Conservation (phyloP, 2,888 invertebrate genomes). For the Pterostichus madidus region DNA sequence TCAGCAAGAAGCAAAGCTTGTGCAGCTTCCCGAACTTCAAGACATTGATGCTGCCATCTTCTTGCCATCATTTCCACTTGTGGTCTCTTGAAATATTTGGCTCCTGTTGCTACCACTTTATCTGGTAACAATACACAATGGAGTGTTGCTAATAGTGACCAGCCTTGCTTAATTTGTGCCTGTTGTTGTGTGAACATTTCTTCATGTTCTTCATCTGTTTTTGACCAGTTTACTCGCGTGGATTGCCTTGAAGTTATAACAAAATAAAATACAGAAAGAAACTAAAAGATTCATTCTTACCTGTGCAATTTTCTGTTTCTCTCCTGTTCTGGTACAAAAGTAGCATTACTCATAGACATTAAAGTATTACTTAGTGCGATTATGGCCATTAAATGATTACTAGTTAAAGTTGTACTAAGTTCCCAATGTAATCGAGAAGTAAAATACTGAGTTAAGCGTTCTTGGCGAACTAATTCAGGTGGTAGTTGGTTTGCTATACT, state of each 20-base stretch:
- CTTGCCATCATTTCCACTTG: conserved; percentile 98
- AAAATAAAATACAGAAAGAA: background rate
- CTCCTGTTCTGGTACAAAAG: conserved; percentile 94
- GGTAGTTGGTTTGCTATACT: conserved; percentile 80
- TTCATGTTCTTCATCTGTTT: conserved; percentile 89
- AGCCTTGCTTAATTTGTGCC: conserved; percentile 97
- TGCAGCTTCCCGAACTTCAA: conserved; percentile 97
- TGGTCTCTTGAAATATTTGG: conserved; percentile 93
- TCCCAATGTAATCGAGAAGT: conserved; percentile 97
- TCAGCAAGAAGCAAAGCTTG: conserved; percentile 97
- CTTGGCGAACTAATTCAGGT: conserved; percentile 86
- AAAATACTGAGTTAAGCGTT: conserved; percentile 89
- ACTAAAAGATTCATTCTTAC: conserved; percentile 73
- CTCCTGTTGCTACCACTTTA: conserved; percentile 84
- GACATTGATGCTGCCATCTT: conserved; percentile 98
- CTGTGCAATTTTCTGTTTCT: conserved; percentile 87
- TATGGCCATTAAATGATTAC: conserved; percentile 96
- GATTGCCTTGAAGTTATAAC: conserved; percentile 79
- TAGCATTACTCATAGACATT: conserved; percentile 98
- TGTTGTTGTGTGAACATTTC: conserved; percentile 92
- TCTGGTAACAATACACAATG: conserved; percentile 98
- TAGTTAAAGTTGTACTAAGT: conserved; percentile 95
- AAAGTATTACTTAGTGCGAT: conserved; percentile 97
- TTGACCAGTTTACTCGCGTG: conserved; percentile 84
- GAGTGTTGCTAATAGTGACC: conserved; percentile 96